A percentile compares a stretch with the other conserved stretches of the same genome.
phyloP scores from a whole-genome alignment of 1,140 invertebrate genomes.

The Neuroterus valhalla region DNA sequence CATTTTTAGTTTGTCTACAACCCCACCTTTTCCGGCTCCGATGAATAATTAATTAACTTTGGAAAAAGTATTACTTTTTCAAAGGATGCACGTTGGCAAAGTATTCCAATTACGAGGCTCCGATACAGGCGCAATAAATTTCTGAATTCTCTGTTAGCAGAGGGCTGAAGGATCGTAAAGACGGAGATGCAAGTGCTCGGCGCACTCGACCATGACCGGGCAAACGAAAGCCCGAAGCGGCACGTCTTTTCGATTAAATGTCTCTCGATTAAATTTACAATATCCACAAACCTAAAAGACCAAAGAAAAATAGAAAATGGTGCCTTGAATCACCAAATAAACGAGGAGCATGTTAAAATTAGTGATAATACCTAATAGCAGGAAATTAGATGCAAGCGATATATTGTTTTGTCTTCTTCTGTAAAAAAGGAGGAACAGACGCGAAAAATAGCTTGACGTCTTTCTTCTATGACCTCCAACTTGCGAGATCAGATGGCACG shows the following conservation, averaged over 20 bases:
- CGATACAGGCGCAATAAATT: slow-evolving; percentile 25
- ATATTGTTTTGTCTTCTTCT: neutral
- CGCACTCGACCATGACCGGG: slow-evolving; percentile 10
- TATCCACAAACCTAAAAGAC: slow-evolving; percentile 16
- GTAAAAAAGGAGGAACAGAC: neutral
- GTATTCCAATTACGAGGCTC: slow-evolving; percentile 27
- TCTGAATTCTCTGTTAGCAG: slow-evolving; percentile 15
- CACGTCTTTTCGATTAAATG: slow-evolving; percentile 26
- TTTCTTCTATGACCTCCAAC: neutral
- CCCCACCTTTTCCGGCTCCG: neutral
- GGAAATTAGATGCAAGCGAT: neutral
- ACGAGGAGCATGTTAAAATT: neutral
- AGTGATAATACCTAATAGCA: neutral
- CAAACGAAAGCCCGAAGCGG: slow-evolving; percentile 16
- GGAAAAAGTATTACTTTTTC: neutral
- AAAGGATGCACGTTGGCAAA: slow-evolving; percentile 14
- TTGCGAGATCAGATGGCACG: neutral
- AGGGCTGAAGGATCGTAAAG: slow-evolving; percentile 27
- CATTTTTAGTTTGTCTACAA: too few species aligned
- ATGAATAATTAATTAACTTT: slow-evolving; percentile 10
- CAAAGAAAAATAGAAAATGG: too few species aligned
- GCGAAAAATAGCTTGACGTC: neutral
- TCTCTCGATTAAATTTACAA: slow-evolving; percentile 24
- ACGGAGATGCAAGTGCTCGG: slow-evolving; percentile 7
- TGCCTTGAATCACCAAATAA: neutral